Evolutionary conservation across 2,888 invertebrate genomes (phyloP).

Genomic region (Baronia brevicornis): DNA sequence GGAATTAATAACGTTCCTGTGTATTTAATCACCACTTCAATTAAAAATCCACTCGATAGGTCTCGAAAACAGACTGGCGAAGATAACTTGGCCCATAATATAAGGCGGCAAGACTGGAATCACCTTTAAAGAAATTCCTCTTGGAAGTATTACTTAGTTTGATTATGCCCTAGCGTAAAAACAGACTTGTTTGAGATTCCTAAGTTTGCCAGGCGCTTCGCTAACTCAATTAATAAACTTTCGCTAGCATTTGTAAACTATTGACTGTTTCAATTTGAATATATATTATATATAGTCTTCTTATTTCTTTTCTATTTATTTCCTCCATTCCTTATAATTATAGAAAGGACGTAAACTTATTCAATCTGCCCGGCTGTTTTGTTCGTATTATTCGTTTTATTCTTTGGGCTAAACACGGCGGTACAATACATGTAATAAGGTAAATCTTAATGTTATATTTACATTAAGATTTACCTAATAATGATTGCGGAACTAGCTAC

Average conservation of each 20-base stretch:
- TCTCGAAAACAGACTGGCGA: conserved; percentile 23
- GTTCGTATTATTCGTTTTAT: too few relatives aligned
- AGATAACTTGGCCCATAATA: conserved; percentile 22
- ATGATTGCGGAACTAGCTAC: too few relatives aligned
- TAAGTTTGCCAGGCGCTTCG: conserved; percentile 37
- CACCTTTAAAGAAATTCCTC: conserved; percentile 39
- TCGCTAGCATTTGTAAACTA: conserved; percentile 26
- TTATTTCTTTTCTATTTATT: conserved; percentile 3
- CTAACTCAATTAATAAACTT: conserved; percentile 60
- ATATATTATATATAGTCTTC: conserved; percentile 3
- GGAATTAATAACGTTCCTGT: too few relatives aligned
- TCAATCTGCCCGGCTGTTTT: too few relatives aligned
- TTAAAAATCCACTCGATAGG: conserved; percentile 22
- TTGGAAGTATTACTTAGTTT: conserved; percentile 40
- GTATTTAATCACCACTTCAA: conserved; percentile 27
- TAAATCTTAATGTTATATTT: too few relatives aligned
- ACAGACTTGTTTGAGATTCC: conserved; percentile 47
- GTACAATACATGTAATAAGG: too few relatives aligned
- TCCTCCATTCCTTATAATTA: too few relatives aligned
- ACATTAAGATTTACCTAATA: too few relatives aligned
- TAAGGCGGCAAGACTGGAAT: conserved; percentile 21
- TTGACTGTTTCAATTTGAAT: conserved; percentile 16
- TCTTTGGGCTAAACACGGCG: too few relatives aligned
- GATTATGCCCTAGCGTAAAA: conserved; percentile 51
- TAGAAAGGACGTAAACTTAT: too few relatives aligned